Percentiles rank a stretch among this genome's conserved stretches.
phyloP scores from a whole-genome alignment of 2,113 vertebrate species.

The Phyllostomus hastatus region DNA sequence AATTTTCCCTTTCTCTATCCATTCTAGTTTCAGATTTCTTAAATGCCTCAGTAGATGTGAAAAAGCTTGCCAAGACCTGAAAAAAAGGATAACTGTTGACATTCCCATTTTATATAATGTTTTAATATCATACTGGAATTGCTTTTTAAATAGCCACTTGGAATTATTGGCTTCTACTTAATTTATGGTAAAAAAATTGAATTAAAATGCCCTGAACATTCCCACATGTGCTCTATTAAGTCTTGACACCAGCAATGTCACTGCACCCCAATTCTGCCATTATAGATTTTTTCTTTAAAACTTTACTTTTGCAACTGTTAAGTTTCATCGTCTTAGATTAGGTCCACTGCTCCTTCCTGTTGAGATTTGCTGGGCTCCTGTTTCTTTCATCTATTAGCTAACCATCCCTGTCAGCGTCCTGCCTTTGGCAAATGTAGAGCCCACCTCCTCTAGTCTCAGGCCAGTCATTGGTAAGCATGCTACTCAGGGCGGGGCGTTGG shows the following conservation, averaged over 20 bases:
- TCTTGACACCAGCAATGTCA: background rate
- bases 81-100: background rate
- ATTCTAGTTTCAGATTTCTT: background rate
- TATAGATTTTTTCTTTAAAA: background rate
- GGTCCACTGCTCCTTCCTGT: background rate
- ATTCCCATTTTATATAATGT: background rate
- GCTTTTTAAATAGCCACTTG: background rate
- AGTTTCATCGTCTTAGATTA: background rate
- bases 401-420: background rate
- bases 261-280: background rate
- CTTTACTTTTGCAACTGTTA: background rate
- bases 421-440: background rate
- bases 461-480: background rate
- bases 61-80: background rate
- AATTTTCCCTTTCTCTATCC: background rate
- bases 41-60: background rate
- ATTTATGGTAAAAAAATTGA: background rate
- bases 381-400: background rate
- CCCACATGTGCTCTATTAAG: background rate
- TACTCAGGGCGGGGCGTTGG: fast-evolving
- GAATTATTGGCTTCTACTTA: background rate
- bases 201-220: background rate
- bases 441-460: background rate
- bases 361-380: background rate
- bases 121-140: background rate